A percentile compares a stretch with the other conserved stretches of the same genome.
phyloP scores from a whole-genome alignment of 2,888 invertebrate genomes.

The Tortricodes alternella region DNA sequence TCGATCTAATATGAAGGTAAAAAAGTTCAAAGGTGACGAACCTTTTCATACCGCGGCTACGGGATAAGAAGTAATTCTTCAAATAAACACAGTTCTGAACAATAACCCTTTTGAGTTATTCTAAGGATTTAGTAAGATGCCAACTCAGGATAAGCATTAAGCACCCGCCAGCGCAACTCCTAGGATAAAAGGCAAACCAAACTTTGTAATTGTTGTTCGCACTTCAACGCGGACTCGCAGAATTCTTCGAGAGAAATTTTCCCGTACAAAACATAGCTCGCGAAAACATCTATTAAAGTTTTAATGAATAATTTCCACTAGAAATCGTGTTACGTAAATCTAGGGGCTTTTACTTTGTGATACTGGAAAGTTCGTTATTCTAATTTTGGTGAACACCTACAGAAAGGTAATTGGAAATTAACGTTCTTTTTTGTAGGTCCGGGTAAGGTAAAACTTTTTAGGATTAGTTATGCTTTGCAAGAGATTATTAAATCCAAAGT shows the following conservation, averaged over 20 bases:
- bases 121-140: neutral
- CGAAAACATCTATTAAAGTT: slow-evolving; percentile 28
- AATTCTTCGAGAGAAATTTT: slow-evolving; percentile 17
- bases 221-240: slow-evolving; percentile 16
- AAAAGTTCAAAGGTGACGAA: no score
- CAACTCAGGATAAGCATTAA: slow-evolving; percentile 6
- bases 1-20: no score
- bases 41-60: no score
- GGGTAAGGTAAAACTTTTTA: no score
- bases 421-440: no score
- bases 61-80: neutral
- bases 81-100: neutral
- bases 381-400: no score
- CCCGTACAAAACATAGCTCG: slow-evolving; percentile 20
- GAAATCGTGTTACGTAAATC: slow-evolving; percentile 4
- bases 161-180: neutral
- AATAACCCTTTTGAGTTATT: neutral
- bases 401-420: no score
- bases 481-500: no score
- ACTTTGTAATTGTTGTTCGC: slow-evolving; percentile 26
- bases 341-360: neutral
- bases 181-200: slow-evolving; percentile 20
- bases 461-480: no score
- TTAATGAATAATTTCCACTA: slow-evolving; percentile 24
- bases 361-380: no score